Conservation (phyloP, 2,113 vertebrate species). For the Dicentrarchus labrax region DNA sequence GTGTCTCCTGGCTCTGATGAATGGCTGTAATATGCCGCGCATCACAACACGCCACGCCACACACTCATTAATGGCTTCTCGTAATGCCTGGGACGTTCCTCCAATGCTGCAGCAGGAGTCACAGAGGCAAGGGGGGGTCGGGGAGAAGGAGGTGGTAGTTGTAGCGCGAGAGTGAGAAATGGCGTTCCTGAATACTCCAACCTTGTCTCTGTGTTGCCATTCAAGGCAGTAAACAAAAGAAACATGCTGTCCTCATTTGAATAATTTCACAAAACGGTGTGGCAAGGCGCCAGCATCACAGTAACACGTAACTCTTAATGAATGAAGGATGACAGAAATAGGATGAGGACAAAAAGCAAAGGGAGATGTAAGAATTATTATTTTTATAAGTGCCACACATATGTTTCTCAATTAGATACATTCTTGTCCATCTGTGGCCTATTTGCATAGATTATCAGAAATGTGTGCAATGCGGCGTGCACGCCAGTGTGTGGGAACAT, state of each 20-base stretch:
- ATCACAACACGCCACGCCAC: constrained; percentile 81
- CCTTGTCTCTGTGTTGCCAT: constrained; percentile 68
- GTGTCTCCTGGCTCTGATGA: constrained; percentile 84
- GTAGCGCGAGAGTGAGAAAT: constrained; percentile 58
- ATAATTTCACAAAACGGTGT: constrained; percentile 78
- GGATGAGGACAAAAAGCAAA: not conserved
- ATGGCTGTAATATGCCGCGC: constrained; percentile 85
- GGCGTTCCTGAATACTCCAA: constrained; percentile 76
- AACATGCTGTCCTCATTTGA: constrained; percentile 79
- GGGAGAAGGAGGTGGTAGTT: not conserved
- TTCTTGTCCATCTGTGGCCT: constrained; percentile 74
- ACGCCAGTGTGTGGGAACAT: constrained; percentile 47
- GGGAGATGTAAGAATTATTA: constrained; percentile 47
- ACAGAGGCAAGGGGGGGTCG: constrained; percentile 1
- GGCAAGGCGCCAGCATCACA: constrained; percentile 61
- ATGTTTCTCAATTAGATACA: constrained; percentile 66
- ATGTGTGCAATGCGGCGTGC: constrained; percentile 40
- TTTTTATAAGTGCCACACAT: constrained; percentile 59
- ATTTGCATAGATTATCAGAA: constrained; percentile 72
- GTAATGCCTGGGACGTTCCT: constrained; percentile 73
- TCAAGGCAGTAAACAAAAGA: constrained; percentile 77
- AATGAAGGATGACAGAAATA: constrained; percentile 43
- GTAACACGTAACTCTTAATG: constrained; percentile 56
- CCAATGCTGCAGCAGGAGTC: constrained; percentile 54
- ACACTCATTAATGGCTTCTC: constrained; percentile 84